Conservation (phyloP, 2,113 vertebrate genomes). For the Amblyornis subalaris region DNA sequence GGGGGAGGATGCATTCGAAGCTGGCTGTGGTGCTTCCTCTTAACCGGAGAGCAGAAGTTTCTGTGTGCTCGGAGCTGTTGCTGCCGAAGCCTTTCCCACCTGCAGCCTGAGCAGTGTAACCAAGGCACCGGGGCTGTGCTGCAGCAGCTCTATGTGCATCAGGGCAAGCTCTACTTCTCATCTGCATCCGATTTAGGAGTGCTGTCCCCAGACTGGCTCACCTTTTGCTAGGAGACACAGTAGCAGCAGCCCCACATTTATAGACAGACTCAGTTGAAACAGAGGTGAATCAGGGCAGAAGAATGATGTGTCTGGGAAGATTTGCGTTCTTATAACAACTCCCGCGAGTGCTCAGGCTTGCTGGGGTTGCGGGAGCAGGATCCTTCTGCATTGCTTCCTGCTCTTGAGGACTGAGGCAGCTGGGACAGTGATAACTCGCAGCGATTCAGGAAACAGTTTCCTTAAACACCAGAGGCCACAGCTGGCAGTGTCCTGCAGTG, state of each 20-base stretch:
- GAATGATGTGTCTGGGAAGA: background rate
- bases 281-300: background rate
- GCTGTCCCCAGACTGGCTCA: background rate
- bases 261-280: background rate
- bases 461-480: background rate
- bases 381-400: background rate
- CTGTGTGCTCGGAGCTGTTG: background rate
- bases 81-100: background rate
- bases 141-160: background rate
- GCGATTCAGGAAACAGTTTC: background rate
- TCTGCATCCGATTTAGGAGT: background rate
- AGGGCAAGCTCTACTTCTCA: background rate
- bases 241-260: background rate
- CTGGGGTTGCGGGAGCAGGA: background rate
- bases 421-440: background rate
- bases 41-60: background rate
- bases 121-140: background rate
- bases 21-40: background rate
- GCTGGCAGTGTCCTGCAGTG: background rate
- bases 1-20: background rate
- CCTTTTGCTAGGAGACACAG: background rate
- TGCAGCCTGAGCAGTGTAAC: background rate
- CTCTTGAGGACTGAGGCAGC: background rate
- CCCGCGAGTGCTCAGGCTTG: rapidly evolving
- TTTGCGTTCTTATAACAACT: background rate